These are phyloP conservation scores for Epinotia nisella DNA, from an alignment of 2,888 invertebrate genomes.

Conservation along the genomic window DNA sequence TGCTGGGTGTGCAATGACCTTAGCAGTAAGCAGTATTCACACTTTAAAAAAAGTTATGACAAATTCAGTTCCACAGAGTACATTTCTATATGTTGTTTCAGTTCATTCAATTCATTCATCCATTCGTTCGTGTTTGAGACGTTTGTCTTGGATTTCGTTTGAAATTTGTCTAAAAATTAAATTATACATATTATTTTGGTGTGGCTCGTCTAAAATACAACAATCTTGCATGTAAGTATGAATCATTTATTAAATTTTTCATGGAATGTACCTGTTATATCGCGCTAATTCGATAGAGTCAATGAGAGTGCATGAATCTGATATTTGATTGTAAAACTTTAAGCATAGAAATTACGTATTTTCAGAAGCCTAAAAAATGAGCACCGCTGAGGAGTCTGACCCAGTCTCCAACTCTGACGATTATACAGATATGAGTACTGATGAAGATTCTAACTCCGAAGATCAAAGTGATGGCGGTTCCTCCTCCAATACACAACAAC, in stretches of 20 bases:
- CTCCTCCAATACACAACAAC: not conserved
- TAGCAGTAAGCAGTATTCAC: not conserved
- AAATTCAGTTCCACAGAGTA: not conserved
- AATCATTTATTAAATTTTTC: not conserved
- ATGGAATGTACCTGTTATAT: not conserved
- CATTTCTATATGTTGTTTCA: too few species aligned
- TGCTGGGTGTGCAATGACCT: not conserved
- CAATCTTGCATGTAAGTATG: not conserved
- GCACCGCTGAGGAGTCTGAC: slow-evolving; percentile 8
- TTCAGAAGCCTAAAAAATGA: slow-evolving; percentile 2
- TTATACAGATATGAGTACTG: slow-evolving; percentile 9
- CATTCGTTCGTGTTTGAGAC: not conserved
- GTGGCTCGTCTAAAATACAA: not conserved
- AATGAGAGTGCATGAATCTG: not conserved
- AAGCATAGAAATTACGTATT: not conserved
- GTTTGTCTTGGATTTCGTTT: not conserved
- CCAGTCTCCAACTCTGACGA: slow-evolving; percentile 6
- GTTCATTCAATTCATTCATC: not conserved
- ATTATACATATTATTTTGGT: not conserved
- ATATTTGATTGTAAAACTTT: not conserved
- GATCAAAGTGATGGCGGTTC: not conserved
- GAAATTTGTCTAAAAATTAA: not conserved
- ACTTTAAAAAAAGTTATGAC: not conserved
- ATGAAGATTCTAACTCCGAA: not conserved
- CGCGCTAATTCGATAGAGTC: not conserved